Percentiles rank a stretch among this genome's conserved stretches.
These are phyloP conservation scores for Ichneumon xanthorius DNA, from an alignment of 2,888 invertebrate genomes.

Conservation along the genomic window DNA sequence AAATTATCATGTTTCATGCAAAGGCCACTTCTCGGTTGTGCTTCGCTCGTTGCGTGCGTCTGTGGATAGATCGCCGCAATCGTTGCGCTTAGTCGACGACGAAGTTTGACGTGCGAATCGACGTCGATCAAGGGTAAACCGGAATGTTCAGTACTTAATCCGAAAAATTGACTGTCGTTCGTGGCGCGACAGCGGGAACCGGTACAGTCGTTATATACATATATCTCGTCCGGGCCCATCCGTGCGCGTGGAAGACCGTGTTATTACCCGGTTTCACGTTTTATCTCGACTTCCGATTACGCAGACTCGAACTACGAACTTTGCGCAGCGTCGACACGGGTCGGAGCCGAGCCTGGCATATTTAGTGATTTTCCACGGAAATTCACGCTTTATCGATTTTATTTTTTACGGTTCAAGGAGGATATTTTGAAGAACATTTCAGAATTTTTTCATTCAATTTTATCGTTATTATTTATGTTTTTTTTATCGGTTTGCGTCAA, in stretches of 20 bases:
- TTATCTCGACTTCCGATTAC: neutral
- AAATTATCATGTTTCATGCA: slow-evolving; percentile 15
- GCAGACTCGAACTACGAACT: neutral
- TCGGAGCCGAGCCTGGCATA: neutral
- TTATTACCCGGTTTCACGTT: neutral
- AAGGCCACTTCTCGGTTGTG: neutral
- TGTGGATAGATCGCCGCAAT: neutral
- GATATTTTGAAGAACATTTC: too few species aligned
- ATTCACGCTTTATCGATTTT: neutral
- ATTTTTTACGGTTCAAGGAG: too few species aligned
- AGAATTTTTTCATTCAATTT: too few species aligned
- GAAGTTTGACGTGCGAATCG: neutral
- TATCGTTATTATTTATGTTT: too few species aligned
- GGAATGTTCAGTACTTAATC: slow-evolving; percentile 5
- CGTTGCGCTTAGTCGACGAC: slow-evolving; percentile 3
- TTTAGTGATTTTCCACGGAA: slow-evolving; percentile 3
- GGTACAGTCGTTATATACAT: neutral
- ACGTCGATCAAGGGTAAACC: neutral
- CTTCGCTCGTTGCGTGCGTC: slow-evolving; percentile 7
- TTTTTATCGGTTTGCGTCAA: too few species aligned
- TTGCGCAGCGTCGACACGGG: neutral
- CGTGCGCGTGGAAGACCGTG: neutral
- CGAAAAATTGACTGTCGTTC: slow-evolving; percentile 7
- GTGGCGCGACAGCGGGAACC: neutral
- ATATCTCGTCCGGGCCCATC: neutral